Evolutionary conservation across 2,888 invertebrate species (phyloP), one percentile per base, ranked within the genome.

Genomic region (Rhagonycha fulva): DNA sequence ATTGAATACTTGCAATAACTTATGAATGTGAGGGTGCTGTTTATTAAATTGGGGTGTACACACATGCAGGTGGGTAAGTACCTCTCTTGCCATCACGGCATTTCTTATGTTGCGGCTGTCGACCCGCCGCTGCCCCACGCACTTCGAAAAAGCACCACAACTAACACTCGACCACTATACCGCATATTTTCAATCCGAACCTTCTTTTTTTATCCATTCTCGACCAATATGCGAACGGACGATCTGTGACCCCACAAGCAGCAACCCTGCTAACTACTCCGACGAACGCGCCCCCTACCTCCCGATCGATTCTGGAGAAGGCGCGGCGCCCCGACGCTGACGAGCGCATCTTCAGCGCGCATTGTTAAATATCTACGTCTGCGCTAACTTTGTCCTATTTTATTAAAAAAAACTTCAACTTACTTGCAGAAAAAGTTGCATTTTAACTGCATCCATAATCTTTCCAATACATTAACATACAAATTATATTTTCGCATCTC

Each of bases 21-120:
- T 47, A 47, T 47, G 47, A 47, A 47, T 47, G 47, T 47, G 47
- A 66, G 26, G n/a, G 63, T 66, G 70, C 70, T 75, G 70, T 70
- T 76, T 68, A 66, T 24, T 62, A 68, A 61, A 61, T 78, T 78
- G 71, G 80, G 80, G 78, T 79, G 79, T 79, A 79, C 78, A 79
- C 79, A 80, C 79, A 79, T 79, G 78, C 79, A 79, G 79, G 79
- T 78, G 74, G 73, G 72, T 69, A 71, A 80, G 82, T 91, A 92
- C 91, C 92, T 92, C 92, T 91, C 92, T 92, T 91, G 92, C 92
- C 92, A 92, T 92, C 91, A 92, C 92, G 91, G 91, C 92, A 92
- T 92, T 89, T 90, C 87, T 90, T 90, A 89, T 89, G 89, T 89
- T 89, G 90, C 90, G 90, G 88, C 87, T 84, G 84, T 82, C 83